A percentile compares a stretch with the other conserved stretches of the same genome.
Conservation (phyloP, 2,113 vertebrate species). For the Pituophis catenifer region DNA sequence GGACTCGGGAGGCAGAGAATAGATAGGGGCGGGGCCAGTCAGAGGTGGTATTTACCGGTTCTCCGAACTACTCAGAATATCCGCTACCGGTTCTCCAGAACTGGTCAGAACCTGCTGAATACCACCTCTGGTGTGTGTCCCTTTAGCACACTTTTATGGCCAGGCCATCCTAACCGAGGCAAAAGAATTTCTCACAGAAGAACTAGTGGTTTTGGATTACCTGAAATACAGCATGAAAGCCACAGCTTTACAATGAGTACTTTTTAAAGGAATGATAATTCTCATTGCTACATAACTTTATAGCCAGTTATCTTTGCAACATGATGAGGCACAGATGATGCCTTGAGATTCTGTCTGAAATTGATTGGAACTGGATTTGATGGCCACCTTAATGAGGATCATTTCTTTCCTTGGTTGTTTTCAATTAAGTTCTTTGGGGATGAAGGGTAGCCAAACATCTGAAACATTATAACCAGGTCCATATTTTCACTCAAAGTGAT, state of each 20-base stretch:
- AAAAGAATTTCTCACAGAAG: background rate
- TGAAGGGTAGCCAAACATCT: background rate
- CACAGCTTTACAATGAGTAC: background rate
- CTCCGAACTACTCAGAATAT: too few relatives aligned
- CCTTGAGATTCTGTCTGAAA: background rate
- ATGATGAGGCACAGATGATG: background rate
- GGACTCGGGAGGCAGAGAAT: too few relatives aligned
- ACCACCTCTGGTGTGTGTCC: background rate
- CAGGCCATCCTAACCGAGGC: background rate
- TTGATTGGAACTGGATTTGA: conserved; percentile 10
- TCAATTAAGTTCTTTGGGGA: conserved; percentile 15
- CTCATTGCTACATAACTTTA: background rate
- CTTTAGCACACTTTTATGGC: background rate
- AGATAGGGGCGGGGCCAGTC: too few relatives aligned
- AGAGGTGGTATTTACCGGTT: too few relatives aligned
- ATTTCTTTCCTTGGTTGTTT: conserved; percentile 10
- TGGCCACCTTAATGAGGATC: background rate
- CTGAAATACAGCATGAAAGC: background rate
- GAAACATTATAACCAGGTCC: background rate
- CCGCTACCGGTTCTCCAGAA: too few relatives aligned
- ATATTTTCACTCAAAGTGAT: background rate
- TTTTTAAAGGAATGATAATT: background rate
- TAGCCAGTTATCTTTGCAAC: background rate
- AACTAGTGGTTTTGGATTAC: background rate
- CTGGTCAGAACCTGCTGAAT: too few relatives aligned